A percentile compares a stretch with the other conserved stretches of the same genome.
Conservation (phyloP, 2,797 vertebrate genomes). For the Pristis pectinata region DNA sequence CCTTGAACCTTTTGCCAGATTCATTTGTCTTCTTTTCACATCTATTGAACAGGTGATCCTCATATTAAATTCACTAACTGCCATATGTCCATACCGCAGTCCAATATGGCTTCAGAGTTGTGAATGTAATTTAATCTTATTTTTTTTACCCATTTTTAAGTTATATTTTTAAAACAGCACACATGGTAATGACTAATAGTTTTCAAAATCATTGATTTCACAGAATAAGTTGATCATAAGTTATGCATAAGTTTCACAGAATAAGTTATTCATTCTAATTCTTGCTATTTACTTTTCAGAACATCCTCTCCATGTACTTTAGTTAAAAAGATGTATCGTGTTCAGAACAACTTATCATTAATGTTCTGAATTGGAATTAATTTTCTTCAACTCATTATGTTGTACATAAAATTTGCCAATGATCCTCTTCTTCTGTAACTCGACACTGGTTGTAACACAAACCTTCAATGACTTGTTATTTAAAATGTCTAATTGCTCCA, state of each 20-base stretch:
- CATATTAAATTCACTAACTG: not conserved
- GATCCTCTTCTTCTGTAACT: not conserved
- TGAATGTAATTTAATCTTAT: not conserved
- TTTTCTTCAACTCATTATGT: not conserved
- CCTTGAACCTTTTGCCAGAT: not conserved
- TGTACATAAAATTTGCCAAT: not conserved
- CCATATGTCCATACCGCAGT: no score
- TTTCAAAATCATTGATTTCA: not conserved
- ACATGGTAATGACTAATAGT: no score
- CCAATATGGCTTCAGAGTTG: not conserved
- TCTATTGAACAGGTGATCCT: not conserved
- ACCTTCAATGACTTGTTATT: not conserved
- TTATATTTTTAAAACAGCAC: not conserved
- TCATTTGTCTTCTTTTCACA: not conserved
- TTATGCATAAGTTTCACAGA: not conserved
- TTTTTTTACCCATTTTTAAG: not conserved
- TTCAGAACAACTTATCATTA: not conserved
- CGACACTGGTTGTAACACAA: not conserved
- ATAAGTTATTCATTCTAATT: not conserved
- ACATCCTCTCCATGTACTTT: not conserved
- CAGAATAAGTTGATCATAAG: not conserved
- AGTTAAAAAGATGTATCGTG: not conserved
- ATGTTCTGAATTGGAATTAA: not conserved
- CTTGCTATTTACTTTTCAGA: not conserved
- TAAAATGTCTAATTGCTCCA: not conserved